phyloP scores from a whole-genome alignment of 2,113 vertebrate genomes.

The Vombatus ursinus region DNA sequence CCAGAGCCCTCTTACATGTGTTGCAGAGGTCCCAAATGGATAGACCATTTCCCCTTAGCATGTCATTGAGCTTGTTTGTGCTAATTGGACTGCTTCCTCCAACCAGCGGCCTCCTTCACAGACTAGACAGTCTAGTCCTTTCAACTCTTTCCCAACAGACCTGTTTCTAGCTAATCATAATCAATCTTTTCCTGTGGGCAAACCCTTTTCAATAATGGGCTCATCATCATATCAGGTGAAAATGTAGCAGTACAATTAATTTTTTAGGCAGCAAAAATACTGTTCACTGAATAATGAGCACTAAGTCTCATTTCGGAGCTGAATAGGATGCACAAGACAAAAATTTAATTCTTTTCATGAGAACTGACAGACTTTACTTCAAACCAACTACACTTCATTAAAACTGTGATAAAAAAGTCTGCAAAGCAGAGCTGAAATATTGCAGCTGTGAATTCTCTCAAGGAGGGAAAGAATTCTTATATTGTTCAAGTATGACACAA shows the following conservation, averaged over 20 bases:
- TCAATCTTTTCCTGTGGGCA: conserved; percentile 76
- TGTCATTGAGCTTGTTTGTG: conserved; percentile 28
- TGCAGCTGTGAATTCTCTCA: conserved; percentile 74
- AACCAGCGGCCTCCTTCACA: conserved; percentile 58
- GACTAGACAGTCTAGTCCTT: conserved; percentile 69
- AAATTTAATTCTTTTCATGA: conserved; percentile 81
- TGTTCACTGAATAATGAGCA: conserved; percentile 80
- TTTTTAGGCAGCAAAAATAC: conserved; percentile 70
- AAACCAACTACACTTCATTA: conserved; percentile 80
- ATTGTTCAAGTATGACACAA: conserved; percentile 78
- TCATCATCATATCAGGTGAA: conserved; percentile 78
- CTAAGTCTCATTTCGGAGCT: conserved; percentile 71
- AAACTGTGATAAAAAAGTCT: conserved; percentile 77
- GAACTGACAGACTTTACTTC: conserved; percentile 77
- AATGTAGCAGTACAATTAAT: conserved; percentile 82
- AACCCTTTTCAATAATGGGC: conserved; percentile 78
- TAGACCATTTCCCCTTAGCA: conserved; percentile 30
- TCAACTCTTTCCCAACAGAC: conserved; percentile 70
- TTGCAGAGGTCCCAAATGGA: not conserved
- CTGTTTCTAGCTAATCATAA: conserved; percentile 69
- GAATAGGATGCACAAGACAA: conserved; percentile 54
- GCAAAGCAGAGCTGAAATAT: conserved; percentile 69
- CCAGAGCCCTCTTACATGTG: conserved; percentile 1
- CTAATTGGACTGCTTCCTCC: conserved; percentile 67
- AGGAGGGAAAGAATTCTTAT: conserved; percentile 72